Evolutionary conservation across 2,113 vertebrate species (phyloP), one percentile per base, ranked within the genome.

Genomic region (Actenoides lindsayi): DNA sequence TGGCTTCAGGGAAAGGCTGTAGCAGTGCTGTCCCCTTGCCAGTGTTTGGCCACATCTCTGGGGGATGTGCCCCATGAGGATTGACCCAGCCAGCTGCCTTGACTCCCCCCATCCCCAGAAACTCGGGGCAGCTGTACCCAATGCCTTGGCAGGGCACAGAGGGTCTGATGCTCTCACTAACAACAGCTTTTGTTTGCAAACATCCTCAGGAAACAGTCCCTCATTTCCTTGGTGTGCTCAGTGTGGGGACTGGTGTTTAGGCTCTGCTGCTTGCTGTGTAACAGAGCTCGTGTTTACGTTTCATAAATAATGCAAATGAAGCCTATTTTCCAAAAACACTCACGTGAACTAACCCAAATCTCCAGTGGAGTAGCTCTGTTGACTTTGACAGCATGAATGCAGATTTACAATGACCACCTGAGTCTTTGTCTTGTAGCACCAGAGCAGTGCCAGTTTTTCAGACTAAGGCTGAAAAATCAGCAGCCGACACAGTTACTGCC

Each of bases 381-480:
- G 87, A 25, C 80, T 93, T 44, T 74, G 94, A 92, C 90, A 91
- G 91, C 69, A 23, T 50, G 88, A 75, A 28, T 79, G 67, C 83
- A 78, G 87, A 56, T 94, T 89, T 93, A 48, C 62, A n/a, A 91
- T 51, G 88, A 39, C 88, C 79, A 84, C 95, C 86, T 75, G 76
- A 80, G 79, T 90, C 68, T 96, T 69, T 85, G 80, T 63, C 53
- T 95, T 70, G 83, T 65, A 70, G 44, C 70, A 80, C 20, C 50
- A 68, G n/a, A 83, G 67, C 67, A 69, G 27, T 9, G 41, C 82
- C 39, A 53, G 27, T n/a, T 94, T 80, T 88, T 94, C 75, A 86
- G 41, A 24, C 50, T 65, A 41, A 92, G 60, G 24, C 85, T 80
- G 71, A 88, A 88, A 88, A 95, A 93, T 85, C 78, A 65, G 54